Evolutionary conservation across 2,113 vertebrate genomes (phyloP).

Genomic region (Mystacornis crossleyi): DNA sequence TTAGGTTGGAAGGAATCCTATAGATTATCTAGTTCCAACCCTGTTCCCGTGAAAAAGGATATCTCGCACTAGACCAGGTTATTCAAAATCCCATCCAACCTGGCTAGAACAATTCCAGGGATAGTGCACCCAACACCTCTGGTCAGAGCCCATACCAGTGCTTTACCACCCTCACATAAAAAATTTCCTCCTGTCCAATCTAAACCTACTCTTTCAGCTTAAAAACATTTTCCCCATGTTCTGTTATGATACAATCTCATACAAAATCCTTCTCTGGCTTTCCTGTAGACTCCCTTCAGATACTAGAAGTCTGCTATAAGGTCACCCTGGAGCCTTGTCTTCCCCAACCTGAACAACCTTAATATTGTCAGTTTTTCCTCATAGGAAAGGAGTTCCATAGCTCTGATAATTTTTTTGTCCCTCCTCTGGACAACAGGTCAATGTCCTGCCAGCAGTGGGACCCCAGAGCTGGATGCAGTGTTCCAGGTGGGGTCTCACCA

Average conservation of each 20-base stretch:
- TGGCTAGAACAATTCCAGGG: background rate
- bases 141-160: background rate
- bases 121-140: no score
- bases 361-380: background rate
- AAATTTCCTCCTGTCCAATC: background rate
- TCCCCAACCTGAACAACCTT: background rate
- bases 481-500: background rate
- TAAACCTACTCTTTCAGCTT: background rate
- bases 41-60: background rate
- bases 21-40: background rate
- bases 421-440: background rate
- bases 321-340: background rate
- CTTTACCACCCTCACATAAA: background rate
- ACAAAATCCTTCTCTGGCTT: rapidly evolving
- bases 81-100: background rate
- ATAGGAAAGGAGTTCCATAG: background rate
- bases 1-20: background rate
- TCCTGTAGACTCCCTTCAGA: background rate
- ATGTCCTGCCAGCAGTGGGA: rapidly evolving
- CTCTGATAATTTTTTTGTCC: background rate
- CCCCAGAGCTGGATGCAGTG: background rate
- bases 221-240: background rate
- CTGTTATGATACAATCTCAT: rapidly evolving
- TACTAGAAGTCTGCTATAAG: background rate
- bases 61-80: background rate